phyloP scores from a whole-genome alignment of 2,888 invertebrate species.

The Apomyelois bistriatella region DNA sequence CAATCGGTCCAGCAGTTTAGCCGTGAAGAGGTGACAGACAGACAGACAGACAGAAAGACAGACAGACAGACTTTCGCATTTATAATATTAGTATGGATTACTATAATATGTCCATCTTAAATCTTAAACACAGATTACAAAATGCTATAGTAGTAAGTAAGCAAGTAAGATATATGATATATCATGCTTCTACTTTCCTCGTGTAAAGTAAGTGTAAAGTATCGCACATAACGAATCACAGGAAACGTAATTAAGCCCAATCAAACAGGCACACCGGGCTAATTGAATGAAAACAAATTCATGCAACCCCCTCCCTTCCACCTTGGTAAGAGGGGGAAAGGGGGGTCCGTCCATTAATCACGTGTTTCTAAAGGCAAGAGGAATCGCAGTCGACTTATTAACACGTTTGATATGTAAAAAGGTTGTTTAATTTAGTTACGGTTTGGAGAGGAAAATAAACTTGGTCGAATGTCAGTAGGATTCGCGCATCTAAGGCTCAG shows the following conservation, averaged over 20 bases:
- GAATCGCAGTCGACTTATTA: not conserved
- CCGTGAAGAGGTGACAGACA: too few relatives aligned
- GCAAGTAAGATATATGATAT: too few relatives aligned
- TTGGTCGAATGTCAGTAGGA: not conserved
- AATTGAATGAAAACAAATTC: slow-evolving; percentile 38
- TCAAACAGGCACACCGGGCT: slow-evolving; percentile 27
- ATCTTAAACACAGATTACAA: too few relatives aligned
- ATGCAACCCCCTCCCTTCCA: slow-evolving; percentile 16
- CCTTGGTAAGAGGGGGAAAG: not conserved
- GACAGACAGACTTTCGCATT: too few relatives aligned
- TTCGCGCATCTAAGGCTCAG: not conserved
- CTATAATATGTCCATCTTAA: too few relatives aligned
- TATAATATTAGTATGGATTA: too few relatives aligned
- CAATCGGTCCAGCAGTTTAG: too few relatives aligned
- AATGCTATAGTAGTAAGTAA: too few relatives aligned
- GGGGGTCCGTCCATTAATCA: slow-evolving; percentile 1
- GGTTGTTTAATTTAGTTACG: not conserved
- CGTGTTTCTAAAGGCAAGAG: not conserved
- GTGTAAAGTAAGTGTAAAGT: not conserved
- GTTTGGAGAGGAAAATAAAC: too few relatives aligned
- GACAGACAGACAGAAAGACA: too few relatives aligned
- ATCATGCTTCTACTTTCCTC: not conserved
- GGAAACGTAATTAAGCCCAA: slow-evolving; percentile 30
- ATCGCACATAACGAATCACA: slow-evolving; percentile 24
- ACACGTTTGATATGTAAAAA: slow-evolving; percentile 3